Base-by-base conservation (phyloP, 2,797 vertebrate genomes). In the Gymnothorax javanicus region DNA sequence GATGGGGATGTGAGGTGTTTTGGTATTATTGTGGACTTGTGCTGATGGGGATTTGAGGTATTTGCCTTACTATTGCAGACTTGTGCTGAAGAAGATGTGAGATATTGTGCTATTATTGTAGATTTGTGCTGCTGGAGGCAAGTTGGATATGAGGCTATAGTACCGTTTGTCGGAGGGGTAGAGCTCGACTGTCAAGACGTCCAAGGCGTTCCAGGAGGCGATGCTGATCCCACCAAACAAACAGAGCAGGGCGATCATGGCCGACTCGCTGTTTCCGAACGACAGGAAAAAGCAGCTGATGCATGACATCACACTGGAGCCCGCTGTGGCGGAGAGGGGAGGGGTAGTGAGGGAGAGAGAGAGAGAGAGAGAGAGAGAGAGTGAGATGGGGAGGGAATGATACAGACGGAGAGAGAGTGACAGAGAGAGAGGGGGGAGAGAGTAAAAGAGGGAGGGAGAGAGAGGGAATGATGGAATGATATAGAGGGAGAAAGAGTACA, bases 261-360 rank as follows among this genome's bases (percentile, higher is more conserved):
- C 98, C 0, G 98, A 99, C 93, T 99, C 98, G 17, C 97, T 99
- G 96, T 97, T 99, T 84, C 98, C 98, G 0, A 99, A 99, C 33
- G 97, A 99, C 89, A 99, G 95, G 96, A 99, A 98, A 96, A 99
- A 99, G 93, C 98, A 99, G 96, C 98, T 99, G 91, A 99, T 0
- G 60, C 98, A 99, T 25, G 98, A 99, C 95, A 99, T 98, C 87
- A 99, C 97, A 0, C 98, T 99, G 94, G 98, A 99, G 83, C 98
- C 98, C 13, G 98, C 98, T 99, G 93, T 0, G 88, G 83, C 89
- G 50, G 25, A 20, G 12, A 13, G 82, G 8, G 82, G 71, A 79
- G 17, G 84, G 50, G 17, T 15, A 50, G 75, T 20, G 75, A 52
- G 15, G 9, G 50, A 1, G 50, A 3, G 7, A 59, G 8, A 75